Conservation (phyloP, 2,797 vertebrate genomes). For the Leptatherina wallacei region DNA sequence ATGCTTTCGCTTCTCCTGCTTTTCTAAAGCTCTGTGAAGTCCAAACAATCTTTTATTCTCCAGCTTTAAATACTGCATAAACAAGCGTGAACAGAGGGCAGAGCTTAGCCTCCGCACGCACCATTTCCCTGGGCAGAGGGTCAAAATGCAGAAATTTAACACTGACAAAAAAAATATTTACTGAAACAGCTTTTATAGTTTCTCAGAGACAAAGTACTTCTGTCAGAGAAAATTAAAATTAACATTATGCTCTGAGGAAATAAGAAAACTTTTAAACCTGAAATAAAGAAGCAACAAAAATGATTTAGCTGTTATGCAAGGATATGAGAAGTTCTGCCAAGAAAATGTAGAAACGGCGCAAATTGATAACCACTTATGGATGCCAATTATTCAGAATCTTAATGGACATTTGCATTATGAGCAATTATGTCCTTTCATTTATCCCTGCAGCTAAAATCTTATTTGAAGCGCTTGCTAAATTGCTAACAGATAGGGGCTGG, state of each 20-base stretch:
- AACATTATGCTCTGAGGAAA: neutral
- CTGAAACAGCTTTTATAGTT: conserved; percentile 30
- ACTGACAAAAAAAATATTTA: conserved; percentile 52
- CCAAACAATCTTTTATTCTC: conserved; percentile 64
- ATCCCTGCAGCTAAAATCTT: neutral
- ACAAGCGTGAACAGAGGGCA: conserved; percentile 23
- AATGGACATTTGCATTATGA: neutral
- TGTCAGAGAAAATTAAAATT: conserved; percentile 16
- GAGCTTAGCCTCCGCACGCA: conserved; percentile 42
- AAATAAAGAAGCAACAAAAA: neutral
- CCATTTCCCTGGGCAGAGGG: conserved; percentile 51
- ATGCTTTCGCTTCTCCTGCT: conserved; percentile 30
- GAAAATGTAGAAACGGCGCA: neutral
- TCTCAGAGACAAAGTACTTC: conserved; percentile 29
- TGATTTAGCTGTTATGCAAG: neutral
- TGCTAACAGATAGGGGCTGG: no score
- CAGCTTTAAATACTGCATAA: conserved; percentile 37
- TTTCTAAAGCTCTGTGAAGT: conserved; percentile 50
- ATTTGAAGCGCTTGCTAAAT: neutral
- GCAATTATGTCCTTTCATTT: conserved; percentile 5
- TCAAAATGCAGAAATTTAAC: conserved; percentile 46
- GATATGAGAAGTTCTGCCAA: neutral
- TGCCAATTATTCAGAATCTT: conserved; percentile 3
- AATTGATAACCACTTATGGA: conserved; percentile 1
- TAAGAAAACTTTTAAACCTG: neutral